Evolutionary conservation across 2,797 vertebrate genomes (phyloP).

Genomic region (Danio aesculapii): DNA sequence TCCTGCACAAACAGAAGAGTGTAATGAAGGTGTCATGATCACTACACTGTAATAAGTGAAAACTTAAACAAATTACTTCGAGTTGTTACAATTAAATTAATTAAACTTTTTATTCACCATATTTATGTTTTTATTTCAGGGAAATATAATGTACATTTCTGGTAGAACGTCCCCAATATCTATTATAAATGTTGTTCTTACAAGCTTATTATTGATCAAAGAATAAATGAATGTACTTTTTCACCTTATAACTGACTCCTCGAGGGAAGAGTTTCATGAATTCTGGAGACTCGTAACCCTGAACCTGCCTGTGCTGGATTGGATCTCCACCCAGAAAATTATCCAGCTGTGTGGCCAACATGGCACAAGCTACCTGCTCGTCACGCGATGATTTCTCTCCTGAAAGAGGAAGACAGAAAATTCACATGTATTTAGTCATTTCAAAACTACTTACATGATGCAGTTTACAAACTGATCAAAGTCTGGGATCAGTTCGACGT

Average conservation of each 20-base stretch:
- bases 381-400: conserved; percentile 88
- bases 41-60: no score
- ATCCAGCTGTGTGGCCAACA: conserved; percentile 90
- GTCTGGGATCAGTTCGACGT: no score
- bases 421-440: background rate
- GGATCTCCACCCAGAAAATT: conserved; percentile 86
- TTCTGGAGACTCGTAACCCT: conserved; percentile 85
- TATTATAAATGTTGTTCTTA: no score
- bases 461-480: conserved; percentile 4
- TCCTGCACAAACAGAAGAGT: conserved; percentile 74
- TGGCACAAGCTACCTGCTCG: conserved; percentile 87
- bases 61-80: no score
- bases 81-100: no score
- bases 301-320: conserved; percentile 86
- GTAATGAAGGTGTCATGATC: background rate
- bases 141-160: no score
- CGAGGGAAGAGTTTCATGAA: conserved; percentile 90
- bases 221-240: background rate
- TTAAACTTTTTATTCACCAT: no score
- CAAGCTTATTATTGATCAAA: no score
- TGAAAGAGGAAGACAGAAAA: conserved; percentile 55
- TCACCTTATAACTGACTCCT: conserved; percentile 91
- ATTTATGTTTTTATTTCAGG: no score
- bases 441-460: background rate
- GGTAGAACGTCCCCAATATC: no score